Base-by-base conservation (phyloP, 1,140 invertebrate species). In the Rhizoglyphus robini region DNA sequence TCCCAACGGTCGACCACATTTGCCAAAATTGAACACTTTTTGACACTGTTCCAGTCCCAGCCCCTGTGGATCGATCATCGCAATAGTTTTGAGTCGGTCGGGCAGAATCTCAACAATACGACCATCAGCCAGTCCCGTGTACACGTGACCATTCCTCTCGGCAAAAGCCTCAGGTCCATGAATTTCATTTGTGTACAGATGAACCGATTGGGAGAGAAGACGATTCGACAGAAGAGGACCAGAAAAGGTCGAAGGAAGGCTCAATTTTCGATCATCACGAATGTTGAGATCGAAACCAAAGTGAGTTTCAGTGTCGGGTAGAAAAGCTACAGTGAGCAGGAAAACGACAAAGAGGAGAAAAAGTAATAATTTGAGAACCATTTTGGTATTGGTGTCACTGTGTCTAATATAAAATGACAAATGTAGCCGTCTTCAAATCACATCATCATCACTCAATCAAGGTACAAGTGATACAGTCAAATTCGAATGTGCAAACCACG, bases 1-100 rank as follows among this genome's bases (percentile, higher is more conserved):
- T 32, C 88, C 88, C 1, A 93, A 75, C 2, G 88, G 87, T 69
- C 88, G 79, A 3, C 88, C 88, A 80, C 89, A 92, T 70, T 82
- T 81, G 18, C 80, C 72, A n/a, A n/a, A n/a, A 23, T 69, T 11
- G 31, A 25, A 58, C 3, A 5, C 18, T 54, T 34, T n/a, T n/a
- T 46, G 23, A 41, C 65, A 66, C 27, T 41, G 18, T 31, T 38
- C 13, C 15, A n/a, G 61, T 20, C 46, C 60, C 38, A 3, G 18
- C 18, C 46, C 38, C 27, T 38, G 18, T n/a, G 61, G 61, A 51
- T 66, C 60, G 8, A 63, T n/a, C 25, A 47, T 23, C 25, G 69
- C 67, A 11, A 70, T 20, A 5, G 62, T 57, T 15, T n/a, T 66
- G 3, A 63, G 32, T 20, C 63, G 34, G 4, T 63, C 49, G 23